phyloP scores from a whole-genome alignment of 2,888 invertebrate species.

The Cybosia mesomella region DNA sequence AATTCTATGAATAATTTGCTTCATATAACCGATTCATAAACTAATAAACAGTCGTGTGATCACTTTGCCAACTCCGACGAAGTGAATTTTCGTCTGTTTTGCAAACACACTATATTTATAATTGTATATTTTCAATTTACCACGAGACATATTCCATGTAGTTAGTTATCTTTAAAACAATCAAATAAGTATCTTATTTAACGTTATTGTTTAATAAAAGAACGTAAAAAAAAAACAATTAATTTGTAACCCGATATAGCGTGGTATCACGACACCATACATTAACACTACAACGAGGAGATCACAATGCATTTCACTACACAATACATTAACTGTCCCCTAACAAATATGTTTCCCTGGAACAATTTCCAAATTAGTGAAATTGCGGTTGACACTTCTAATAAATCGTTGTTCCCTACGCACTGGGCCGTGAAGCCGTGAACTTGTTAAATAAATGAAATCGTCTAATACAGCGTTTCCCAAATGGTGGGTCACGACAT shows the following conservation, averaged over 20 bases:
- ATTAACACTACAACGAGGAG: constrained; percentile 37
- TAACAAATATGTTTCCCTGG: constrained; percentile 50
- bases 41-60: neutral
- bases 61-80: neutral
- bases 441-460: constrained; percentile 53
- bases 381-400: constrained; percentile 52
- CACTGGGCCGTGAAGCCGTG: constrained; percentile 48
- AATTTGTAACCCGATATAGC: constrained; percentile 21
- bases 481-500: neutral
- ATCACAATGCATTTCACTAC: constrained; percentile 30
- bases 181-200: neutral
- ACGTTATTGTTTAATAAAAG: no score
- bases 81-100: no score
- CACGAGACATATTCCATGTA: neutral
- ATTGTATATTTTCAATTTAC: neutral
- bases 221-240: constrained; percentile 27
- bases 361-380: constrained; percentile 56
- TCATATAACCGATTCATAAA: neutral
- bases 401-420: constrained; percentile 58
- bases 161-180: neutral
- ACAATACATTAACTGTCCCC: constrained; percentile 27
- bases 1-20: neutral
- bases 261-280: constrained; percentile 45
- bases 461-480: constrained; percentile 4
- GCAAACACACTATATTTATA: neutral